phyloP scores from a whole-genome alignment of 2,113 vertebrate genomes.

The Genyomyrus donnyi region DNA sequence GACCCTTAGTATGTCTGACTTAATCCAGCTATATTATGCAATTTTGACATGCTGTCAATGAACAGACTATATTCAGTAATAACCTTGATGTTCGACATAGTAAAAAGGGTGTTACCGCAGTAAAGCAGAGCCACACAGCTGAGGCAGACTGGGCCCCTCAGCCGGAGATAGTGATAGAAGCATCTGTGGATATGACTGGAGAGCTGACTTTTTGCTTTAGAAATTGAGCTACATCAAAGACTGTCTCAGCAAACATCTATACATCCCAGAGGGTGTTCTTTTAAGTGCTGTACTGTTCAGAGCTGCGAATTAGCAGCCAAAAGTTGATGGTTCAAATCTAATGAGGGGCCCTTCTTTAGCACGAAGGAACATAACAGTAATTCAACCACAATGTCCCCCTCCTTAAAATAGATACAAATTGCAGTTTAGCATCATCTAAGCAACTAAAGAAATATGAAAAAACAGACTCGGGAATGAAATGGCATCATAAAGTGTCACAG shows the following conservation, averaged over 20 bases:
- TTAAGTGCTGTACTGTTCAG: neutral
- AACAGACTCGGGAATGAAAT: neutral
- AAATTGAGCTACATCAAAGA: neutral
- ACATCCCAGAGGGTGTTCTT: neutral
- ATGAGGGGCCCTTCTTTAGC: neutral
- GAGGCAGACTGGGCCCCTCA: neutral
- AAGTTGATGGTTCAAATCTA: neutral
- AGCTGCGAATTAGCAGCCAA: neutral
- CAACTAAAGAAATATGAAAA: neutral
- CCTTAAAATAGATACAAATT: neutral
- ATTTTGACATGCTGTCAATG: no score
- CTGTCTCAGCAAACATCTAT: neutral
- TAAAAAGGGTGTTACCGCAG: neutral
- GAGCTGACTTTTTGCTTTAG: neutral
- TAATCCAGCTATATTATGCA: no score
- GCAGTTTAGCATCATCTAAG: neutral
- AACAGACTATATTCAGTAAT: neutral
- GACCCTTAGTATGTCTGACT: neutral
- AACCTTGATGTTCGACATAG: neutral
- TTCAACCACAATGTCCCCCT: neutral
- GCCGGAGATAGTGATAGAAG: neutral
- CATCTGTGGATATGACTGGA: neutral
- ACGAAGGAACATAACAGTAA: neutral
- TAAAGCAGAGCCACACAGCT: neutral
- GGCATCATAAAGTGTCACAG: neutral